phyloP scores from a whole-genome alignment of 2,888 invertebrate genomes.

The Tribolium freemani region DNA sequence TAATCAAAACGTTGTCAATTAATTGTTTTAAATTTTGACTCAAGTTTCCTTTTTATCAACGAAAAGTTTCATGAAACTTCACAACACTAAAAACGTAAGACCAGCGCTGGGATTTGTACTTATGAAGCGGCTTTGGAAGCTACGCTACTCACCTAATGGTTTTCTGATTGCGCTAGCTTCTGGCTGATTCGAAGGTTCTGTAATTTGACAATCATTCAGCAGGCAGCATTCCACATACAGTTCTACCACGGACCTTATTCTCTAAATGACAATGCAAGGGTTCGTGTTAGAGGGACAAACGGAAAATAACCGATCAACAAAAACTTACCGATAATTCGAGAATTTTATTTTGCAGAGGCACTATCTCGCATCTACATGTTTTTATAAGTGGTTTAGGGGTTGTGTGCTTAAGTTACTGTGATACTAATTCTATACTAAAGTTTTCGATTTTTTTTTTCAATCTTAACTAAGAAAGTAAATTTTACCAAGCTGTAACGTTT shows the following conservation, averaged over 20 bases:
- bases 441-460: neutral
- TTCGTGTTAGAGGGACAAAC: constrained; percentile 21
- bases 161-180: constrained; percentile 69
- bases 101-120: neutral
- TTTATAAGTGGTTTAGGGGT: too few relatives aligned
- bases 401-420: too few relatives aligned
- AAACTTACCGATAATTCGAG: constrained; percentile 13
- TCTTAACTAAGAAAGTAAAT: too few relatives aligned
- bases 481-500: too few relatives aligned
- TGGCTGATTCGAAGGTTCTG: constrained; percentile 62
- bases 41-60: too few relatives aligned
- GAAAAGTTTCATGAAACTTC: too few relatives aligned
- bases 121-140: constrained; percentile 18
- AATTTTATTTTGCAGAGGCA: neutral
- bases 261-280: constrained; percentile 35
- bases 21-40: too few relatives aligned
- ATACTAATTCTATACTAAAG: too few relatives aligned
- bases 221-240: constrained; percentile 68
- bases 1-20: too few relatives aligned
- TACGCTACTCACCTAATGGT: constrained; percentile 71
- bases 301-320: constrained; percentile 3
- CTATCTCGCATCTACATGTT: too few relatives aligned
- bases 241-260: constrained; percentile 55
- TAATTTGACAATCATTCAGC: constrained; percentile 67
- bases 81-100: neutral